phyloP scores from a whole-genome alignment of 2,797 vertebrate genomes.

The Galaxias olidus region DNA sequence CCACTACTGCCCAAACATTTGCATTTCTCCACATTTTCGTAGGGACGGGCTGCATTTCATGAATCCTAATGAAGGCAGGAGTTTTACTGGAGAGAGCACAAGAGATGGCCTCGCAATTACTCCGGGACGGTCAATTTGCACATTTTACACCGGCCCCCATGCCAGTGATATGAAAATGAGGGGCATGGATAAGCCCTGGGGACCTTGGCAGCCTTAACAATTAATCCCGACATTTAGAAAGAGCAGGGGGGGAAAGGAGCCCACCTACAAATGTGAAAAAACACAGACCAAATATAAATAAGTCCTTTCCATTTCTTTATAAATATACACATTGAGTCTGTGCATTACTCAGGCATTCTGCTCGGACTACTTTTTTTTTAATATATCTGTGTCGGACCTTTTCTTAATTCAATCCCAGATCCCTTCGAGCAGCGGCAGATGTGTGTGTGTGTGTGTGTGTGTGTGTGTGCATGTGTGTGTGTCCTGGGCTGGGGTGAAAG shows the following conservation, averaged over 20 bases:
- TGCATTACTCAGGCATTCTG: constrained; percentile 43
- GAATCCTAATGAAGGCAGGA: constrained; percentile 79
- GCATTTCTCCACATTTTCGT: constrained; percentile 77
- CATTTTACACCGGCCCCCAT: constrained; percentile 66
- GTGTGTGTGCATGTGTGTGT: neutral
- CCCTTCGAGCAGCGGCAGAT: constrained; percentile 42
- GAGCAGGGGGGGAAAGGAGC: constrained; percentile 29
- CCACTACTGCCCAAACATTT: constrained; percentile 69
- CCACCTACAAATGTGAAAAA: constrained; percentile 53
- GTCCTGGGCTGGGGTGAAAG: neutral
- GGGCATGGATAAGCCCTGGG: constrained; percentile 70
- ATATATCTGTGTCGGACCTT: constrained; percentile 44
- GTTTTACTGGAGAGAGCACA: constrained; percentile 71
- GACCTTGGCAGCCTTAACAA: constrained; percentile 65
- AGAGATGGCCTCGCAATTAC: constrained; percentile 76
- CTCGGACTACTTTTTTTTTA: constrained; percentile 43
- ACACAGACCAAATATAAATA: constrained; percentile 17
- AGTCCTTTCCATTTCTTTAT: constrained; percentile 26
- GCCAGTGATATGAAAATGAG: constrained; percentile 75
- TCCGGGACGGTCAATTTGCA: constrained; percentile 71
- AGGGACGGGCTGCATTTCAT: constrained; percentile 78
- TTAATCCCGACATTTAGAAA: constrained; percentile 70
- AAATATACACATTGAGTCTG: constrained; percentile 46
- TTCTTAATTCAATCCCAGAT: constrained; percentile 50
- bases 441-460: neutral